Evolutionary conservation across 2,888 invertebrate species (phyloP), one percentile per base, ranked within the genome.

Genomic region (Callyntrura sp.): DNA sequence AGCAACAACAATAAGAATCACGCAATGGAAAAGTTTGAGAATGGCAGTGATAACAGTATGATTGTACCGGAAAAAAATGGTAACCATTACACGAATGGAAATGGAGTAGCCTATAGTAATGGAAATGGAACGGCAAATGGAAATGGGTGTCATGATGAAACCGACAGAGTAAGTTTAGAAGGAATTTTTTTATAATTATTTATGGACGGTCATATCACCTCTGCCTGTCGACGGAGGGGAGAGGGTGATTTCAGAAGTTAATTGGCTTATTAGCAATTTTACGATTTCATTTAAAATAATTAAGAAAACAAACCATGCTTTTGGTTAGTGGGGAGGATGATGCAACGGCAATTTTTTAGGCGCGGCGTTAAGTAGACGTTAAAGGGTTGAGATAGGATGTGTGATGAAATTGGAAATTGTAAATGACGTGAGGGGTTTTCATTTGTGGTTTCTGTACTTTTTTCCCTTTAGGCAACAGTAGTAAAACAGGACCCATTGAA

Each of bases 21-120:
- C 85, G 76, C 57, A 79, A 88, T 90, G 88, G 91, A 89, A 85
- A 89, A 91, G 79, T 85, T 90, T 73, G 91, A 87, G 87, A 88
- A 83, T 20, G 83, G 83, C 23, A 90, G 88, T 20, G 83, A 88
- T 23, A 90, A 90, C 86, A 91, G 90, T 82, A 87, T 90, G 45
- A 90, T 90, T 51, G 68, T 90, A 23, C 43, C 91, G 23, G 93
- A 93, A 84, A 82, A 68, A 62, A 92, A 93, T 68, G 92, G 92
- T 14, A 93, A 92, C 65, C 91, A 91, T 82, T 90, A 90, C 51
- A 83, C 73, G 0, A 91, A 91, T 57, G 91, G 91, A 12, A 90
- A 90, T 62, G 89, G 89, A 81, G 76, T 82, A 8, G 23, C 70
- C 5, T 91, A 91, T 85, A 91, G 62, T 14, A 92, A 92, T 90